A percentile compares a stretch with the other conserved stretches of the same genome.
Conservation (phyloP, 2,888 invertebrate species). For the Brachyptera putata region DNA sequence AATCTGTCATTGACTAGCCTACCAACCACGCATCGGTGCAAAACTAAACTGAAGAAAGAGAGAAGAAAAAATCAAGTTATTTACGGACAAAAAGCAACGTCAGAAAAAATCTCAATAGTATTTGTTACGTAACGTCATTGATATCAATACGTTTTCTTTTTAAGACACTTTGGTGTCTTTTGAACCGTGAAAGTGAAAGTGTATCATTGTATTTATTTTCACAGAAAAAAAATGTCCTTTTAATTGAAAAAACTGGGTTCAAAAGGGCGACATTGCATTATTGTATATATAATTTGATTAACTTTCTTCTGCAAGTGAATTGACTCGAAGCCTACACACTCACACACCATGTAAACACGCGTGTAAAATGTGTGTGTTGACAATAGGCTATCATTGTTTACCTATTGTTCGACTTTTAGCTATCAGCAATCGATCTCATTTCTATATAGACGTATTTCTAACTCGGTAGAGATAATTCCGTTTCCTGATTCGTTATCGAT, state of each 20-base stretch:
- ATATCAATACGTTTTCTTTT: slow-evolving; percentile 8
- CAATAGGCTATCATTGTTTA: not conserved
- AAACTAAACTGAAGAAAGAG: too few species aligned
- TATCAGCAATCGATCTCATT: too few species aligned
- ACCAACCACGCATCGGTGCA: not conserved
- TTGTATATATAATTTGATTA: not conserved
- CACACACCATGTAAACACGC: not conserved
- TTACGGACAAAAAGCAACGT: too few species aligned
- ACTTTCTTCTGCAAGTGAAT: not conserved
- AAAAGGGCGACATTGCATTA: not conserved
- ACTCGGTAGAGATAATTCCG: not conserved
- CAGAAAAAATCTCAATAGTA: slow-evolving; percentile 7
- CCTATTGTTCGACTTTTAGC: slow-evolving; percentile 1
- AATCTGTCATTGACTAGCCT: slow-evolving; percentile 1
- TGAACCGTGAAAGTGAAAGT: slow-evolving; percentile 16
- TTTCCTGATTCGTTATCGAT: slow-evolving; percentile 14
- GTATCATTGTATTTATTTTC: not conserved
- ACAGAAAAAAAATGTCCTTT: not conserved
- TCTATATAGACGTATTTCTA: not conserved
- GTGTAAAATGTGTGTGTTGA: not conserved
- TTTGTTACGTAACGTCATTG: slow-evolving; percentile 16
- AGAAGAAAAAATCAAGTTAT: too few species aligned
- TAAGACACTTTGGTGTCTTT: too few species aligned
- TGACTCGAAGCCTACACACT: not conserved
- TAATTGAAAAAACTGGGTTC: not conserved